Evolutionary conservation across 2,113 vertebrate genomes (phyloP).

Genomic region (Mionectes macconnelli): DNA sequence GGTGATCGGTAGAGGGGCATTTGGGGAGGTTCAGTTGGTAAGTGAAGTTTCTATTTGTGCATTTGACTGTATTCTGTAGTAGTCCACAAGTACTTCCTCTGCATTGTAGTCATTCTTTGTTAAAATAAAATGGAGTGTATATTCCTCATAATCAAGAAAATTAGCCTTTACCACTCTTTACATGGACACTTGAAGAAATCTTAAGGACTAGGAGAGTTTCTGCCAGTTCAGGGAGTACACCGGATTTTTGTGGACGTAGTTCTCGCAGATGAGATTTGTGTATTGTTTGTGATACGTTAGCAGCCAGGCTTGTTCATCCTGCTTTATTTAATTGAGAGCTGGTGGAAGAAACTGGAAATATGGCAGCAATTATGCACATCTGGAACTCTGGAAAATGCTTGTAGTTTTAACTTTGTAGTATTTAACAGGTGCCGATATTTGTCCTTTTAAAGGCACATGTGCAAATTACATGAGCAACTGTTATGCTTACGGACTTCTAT

Average conservation of each 20-base stretch:
- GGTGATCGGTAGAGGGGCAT: constrained; percentile 97
- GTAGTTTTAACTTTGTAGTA: neutral
- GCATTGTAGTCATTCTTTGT: neutral
- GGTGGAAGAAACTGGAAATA: neutral
- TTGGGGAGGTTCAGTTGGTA: constrained; percentile 98
- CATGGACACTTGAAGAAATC: neutral
- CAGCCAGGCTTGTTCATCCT: neutral
- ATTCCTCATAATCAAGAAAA: neutral
- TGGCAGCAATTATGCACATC: neutral
- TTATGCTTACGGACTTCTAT: neutral
- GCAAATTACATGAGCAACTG: neutral
- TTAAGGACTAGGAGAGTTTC: neutral
- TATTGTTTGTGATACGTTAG: neutral
- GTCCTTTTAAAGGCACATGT: neutral
- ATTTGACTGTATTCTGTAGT: neutral
- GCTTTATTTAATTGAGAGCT: neutral
- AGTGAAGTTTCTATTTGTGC: constrained; percentile 50
- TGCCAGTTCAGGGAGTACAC: neutral
- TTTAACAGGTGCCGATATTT: neutral
- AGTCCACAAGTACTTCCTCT: neutral
- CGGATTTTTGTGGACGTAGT: neutral
- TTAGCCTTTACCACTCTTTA: neutral
- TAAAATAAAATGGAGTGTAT: neutral
- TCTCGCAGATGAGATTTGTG: neutral
- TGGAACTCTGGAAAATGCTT: neutral